phyloP scores from a whole-genome alignment of 2,888 invertebrate genomes.

The Autographa gamma region DNA sequence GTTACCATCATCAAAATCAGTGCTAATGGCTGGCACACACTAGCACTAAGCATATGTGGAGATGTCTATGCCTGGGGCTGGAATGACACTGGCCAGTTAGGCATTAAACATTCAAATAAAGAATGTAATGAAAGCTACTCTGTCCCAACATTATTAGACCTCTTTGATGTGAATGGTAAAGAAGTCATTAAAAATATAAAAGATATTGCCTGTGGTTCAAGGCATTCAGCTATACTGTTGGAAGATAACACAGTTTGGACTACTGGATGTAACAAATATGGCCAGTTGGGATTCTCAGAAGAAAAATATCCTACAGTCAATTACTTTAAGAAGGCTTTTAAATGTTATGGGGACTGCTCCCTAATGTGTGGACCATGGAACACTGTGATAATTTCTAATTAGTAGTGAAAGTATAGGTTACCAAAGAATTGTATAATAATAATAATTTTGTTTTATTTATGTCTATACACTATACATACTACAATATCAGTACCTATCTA shows the following conservation, averaged over 20 bases:
- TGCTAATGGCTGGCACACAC: constrained; percentile 96
- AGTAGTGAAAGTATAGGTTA: constrained; percentile 6
- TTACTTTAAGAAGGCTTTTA: constrained; percentile 72
- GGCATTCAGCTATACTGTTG: constrained; percentile 92
- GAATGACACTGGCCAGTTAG: constrained; percentile 96
- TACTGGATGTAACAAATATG: constrained; percentile 94
- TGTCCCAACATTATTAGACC: constrained; percentile 77
- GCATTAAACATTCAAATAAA: constrained; percentile 81
- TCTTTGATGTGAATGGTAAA: constrained; percentile 77
- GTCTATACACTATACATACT: not conserved
- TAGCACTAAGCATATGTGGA: constrained; percentile 93
- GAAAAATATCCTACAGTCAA: constrained; percentile 66
- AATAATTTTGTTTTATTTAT: not conserved
- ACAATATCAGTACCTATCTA: not conserved
- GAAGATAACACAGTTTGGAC: constrained; percentile 92
- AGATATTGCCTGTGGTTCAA: constrained; percentile 92
- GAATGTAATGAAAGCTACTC: constrained; percentile 68
- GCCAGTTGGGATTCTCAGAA: constrained; percentile 90
- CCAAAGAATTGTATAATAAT: constrained; percentile 1
- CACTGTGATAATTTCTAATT: constrained; percentile 66
- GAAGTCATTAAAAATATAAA: constrained; percentile 85
- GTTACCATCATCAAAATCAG: constrained; percentile 92
- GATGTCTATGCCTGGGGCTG: constrained; percentile 97
- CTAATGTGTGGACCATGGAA: constrained; percentile 81
- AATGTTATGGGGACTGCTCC: constrained; percentile 59